A percentile compares a stretch with the other conserved stretches of the same genome.
These are phyloP conservation scores for Tachysurus vachellii DNA, from an alignment of 2,113 vertebrate genomes.

Conservation along the genomic window DNA sequence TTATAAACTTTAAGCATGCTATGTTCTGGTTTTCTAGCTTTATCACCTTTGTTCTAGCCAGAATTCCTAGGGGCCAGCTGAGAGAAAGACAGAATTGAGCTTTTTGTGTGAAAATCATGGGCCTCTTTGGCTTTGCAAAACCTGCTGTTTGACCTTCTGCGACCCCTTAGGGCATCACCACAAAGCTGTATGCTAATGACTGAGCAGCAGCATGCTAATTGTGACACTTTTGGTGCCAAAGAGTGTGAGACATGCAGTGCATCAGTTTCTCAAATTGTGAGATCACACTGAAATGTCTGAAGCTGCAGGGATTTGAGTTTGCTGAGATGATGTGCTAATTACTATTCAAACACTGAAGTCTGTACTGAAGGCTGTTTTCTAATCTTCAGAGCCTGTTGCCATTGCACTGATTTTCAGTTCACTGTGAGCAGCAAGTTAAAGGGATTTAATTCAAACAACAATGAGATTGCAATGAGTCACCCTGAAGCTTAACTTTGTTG, in stretches of 20 bases:
- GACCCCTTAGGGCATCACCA: conserved; percentile 58
- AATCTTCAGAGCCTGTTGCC: conserved; percentile 4
- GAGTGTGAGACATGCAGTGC: conserved; percentile 3
- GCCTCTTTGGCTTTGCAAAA: conserved; percentile 33
- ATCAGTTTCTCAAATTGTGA: neutral
- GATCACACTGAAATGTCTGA: conserved; percentile 13
- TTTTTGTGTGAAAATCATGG: conserved; percentile 70
- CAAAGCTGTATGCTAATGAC: conserved; percentile 63
- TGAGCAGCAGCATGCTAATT: conserved; percentile 60
- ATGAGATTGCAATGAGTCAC: conserved; percentile 5
- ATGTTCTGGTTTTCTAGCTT: conserved; percentile 26
- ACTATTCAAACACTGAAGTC: conserved; percentile 26
- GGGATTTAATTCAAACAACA: conserved; percentile 18
- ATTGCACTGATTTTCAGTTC: conserved; percentile 11
- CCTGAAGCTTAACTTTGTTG: conserved; percentile 29
- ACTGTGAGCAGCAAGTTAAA: conserved; percentile 5
- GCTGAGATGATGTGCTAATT: conserved; percentile 23
- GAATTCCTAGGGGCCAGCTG: conserved; percentile 34
- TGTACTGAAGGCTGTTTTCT: neutral
- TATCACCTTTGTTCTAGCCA: conserved; percentile 34
- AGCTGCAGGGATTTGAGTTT: conserved; percentile 14
- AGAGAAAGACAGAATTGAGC: conserved; percentile 32
- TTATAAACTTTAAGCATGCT: neutral
- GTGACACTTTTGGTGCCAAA: conserved; percentile 37
- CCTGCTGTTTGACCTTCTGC: conserved; percentile 64